Evolutionary conservation across 2,888 invertebrate genomes (phyloP), one percentile per base, ranked within the genome.

Genomic region (Nomada fabriciana): DNA sequence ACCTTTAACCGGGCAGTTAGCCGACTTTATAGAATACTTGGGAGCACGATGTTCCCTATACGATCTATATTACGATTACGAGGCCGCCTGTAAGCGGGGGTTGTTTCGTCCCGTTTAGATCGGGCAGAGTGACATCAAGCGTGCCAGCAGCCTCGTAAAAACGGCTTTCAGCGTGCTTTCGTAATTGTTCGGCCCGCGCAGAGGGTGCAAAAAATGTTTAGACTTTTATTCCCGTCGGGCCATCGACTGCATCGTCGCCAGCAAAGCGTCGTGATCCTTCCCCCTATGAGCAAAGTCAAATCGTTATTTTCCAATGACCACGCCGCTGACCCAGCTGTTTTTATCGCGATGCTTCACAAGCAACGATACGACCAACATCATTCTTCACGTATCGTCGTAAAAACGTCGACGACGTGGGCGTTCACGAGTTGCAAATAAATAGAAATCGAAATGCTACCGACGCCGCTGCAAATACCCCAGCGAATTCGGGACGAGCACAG

Each of bases 11-110:
- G 63, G 70, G 74, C 74, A 71, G 70, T 81, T 77, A 81, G 59
- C 61, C 53, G 63, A 67, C 64, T 80, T 82, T 82, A 86, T 86
- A 75, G 86, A 86, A 78, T 80, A 80, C 86, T 36, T 59, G 76
- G 77, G 83, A 70, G 47, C 79, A 72, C 74, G 59, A 72, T 18
- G 78, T 68, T 57, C 50, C 53, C 70, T 67, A 60, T 72, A 76
- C 81, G 73, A 84, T 86, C 80, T 76, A 74, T 68, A 71, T 84
- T 76, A 84, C 84, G 80, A 86, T 82, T 73, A 81, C 80, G 74
- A 71, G 69, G 29, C 43, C 69, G 64, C 59, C 52, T 73, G 52
- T 64, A 55, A 50, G 59, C 59, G 23, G 13, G 55, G 18, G 64
- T 59, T 72, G 59, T 70, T 79, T 75, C 69, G 53, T 11, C 53